Evolutionary conservation across 2,888 invertebrate genomes (phyloP), one percentile per base, ranked within the genome.

Genomic region (Diaperis boleti): DNA sequence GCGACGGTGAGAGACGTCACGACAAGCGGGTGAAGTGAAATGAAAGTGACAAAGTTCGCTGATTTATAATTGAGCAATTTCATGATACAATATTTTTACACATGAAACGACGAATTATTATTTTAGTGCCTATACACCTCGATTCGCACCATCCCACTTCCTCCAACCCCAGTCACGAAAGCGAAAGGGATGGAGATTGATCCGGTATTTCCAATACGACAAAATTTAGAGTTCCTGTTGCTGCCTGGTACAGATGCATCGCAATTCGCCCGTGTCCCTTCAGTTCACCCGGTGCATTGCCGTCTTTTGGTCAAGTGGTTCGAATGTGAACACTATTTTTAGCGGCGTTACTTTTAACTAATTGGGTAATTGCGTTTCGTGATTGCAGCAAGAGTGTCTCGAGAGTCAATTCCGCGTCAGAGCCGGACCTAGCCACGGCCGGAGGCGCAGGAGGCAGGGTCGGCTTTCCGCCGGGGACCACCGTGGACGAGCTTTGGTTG

Each of bases 401-500:
- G 13, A 55, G 14, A 41, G 29, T 10, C 1, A 63, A 63, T 33
- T 65, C 65, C 1, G 4, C 17, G 7, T 65, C 65, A 6, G 65
- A 61, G 26, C 61, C 61, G 6, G 37, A 65, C 41, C 37, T 65
- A 50, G 39, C 31, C 45, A 65, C 65, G 59, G 54, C 59, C 5
- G 41, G 55, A 15, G 13, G 15, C 7, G 60, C 72, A 56, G n/a
- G n/a, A 10, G 3, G 1, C 13, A 54, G 14, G 11, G 66, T 69
- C 70, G 79, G 80, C 55, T 81, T 84, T 66, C 81, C 83, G 64
- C 84, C 84, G 20, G 82, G 83, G 15, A 74, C 82, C 42, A 84
- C 84, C n/a, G 85, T 85, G 37, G 85, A 85, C 72, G 83, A 85
- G 67, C 75, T 85, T 45, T 81, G 80, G 41, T 79, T 81, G 57